phyloP scores from a whole-genome alignment of 1,140 invertebrate species.

The Drosophila kepulauana region DNA sequence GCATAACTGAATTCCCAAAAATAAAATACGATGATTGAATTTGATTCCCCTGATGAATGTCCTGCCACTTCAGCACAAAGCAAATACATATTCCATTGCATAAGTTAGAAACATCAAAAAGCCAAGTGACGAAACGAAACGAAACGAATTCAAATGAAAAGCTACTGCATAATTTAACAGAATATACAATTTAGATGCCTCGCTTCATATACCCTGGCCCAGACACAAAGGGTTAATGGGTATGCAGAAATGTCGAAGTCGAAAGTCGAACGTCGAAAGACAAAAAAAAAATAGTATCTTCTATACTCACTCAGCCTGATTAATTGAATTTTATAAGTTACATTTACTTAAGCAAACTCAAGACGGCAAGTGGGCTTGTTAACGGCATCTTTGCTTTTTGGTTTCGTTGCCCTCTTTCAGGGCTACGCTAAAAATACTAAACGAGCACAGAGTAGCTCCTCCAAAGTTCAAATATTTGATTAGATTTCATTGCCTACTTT shows the following conservation, averaged over 20 bases:
- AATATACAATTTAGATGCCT: slow-evolving; percentile 65
- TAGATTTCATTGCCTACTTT: slow-evolving; percentile 10
- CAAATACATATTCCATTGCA: slow-evolving; percentile 28
- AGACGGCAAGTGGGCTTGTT: not conserved
- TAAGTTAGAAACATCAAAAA: slow-evolving; percentile 48
- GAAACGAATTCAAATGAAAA: slow-evolving; percentile 25
- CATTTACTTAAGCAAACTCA: not conserved
- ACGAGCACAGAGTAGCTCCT: not conserved
- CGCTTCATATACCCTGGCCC: slow-evolving; percentile 30
- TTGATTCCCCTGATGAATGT: slow-evolving; percentile 40
- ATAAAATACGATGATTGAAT: slow-evolving; percentile 36
- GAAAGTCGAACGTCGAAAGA: not conserved
- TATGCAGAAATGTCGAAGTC: not conserved
- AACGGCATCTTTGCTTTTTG: not conserved
- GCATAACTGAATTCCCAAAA: slow-evolving; percentile 22
- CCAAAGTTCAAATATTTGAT: not conserved
- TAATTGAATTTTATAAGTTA: not conserved
- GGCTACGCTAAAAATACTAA: not conserved
- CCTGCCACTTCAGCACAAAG: slow-evolving; percentile 27
- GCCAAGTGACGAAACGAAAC: slow-evolving; percentile 40
- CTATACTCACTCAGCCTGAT: not conserved
- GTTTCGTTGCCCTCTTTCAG: not conserved
- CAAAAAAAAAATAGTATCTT: not conserved
- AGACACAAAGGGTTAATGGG: not conserved
- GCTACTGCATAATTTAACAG: slow-evolving; percentile 74